Conservation (phyloP, 2,888 invertebrate species). For the Epicampocera succincta region DNA sequence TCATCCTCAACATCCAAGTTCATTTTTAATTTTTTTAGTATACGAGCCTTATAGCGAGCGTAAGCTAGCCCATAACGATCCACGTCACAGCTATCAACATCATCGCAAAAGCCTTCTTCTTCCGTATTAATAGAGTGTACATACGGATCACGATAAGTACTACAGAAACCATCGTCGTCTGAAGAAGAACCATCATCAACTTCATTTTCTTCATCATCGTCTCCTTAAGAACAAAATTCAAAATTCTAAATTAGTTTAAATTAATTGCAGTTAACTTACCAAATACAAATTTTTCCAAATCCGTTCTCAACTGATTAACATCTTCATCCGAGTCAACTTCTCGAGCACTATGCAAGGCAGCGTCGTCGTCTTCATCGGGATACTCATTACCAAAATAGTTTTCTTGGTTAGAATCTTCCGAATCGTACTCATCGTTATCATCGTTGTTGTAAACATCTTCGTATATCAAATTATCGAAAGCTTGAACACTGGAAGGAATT, state of each 20-base stretch:
- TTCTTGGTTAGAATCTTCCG: constrained; percentile 90
- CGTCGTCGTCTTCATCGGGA: constrained; percentile 86
- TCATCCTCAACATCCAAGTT: constrained; percentile 62
- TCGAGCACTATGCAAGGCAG: constrained; percentile 82
- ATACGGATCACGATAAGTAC: constrained; percentile 78
- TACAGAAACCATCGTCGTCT: constrained; percentile 75
- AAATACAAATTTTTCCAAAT: constrained; percentile 82
- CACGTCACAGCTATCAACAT: constrained; percentile 83
- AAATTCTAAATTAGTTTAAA: neutral
- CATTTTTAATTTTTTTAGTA: constrained; percentile 73
- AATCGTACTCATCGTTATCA: constrained; percentile 83
- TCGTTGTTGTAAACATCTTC: constrained; percentile 78
- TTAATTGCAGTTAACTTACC: constrained; percentile 72
- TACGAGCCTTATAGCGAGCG: constrained; percentile 85
- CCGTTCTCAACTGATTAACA: constrained; percentile 85
- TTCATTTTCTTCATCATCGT: constrained; percentile 70
- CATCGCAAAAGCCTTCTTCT: constrained; percentile 79
- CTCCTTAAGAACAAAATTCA: constrained; percentile 27
- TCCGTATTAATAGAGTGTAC: constrained; percentile 80
- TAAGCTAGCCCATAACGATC: constrained; percentile 85
- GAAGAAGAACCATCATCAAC: constrained; percentile 73
- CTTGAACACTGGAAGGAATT: constrained; percentile 74
- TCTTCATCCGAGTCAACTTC: constrained; percentile 84
- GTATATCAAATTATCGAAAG: constrained; percentile 76
- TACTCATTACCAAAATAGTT: constrained; percentile 90